Percentiles rank a stretch among this genome's conserved stretches.
Conservation (phyloP, 2,888 invertebrate genomes). For the Oasisia sp. region DNA sequence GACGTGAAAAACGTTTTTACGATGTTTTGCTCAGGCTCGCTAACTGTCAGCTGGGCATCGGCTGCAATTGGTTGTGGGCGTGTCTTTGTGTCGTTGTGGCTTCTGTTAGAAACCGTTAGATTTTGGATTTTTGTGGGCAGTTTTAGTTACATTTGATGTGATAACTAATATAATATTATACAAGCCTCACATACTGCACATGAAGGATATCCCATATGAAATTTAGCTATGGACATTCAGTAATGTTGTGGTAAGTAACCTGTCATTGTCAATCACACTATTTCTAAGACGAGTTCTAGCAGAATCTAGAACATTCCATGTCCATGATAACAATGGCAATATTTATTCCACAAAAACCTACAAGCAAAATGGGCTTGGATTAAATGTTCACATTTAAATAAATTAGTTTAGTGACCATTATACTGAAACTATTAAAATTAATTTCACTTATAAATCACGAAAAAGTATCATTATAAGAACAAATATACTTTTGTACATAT, state of each 20-base stretch:
- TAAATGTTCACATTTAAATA: background rate
- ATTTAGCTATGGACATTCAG: background rate
- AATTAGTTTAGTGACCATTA: background rate
- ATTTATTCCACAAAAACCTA: background rate
- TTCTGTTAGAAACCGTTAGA: background rate
- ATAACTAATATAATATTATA: background rate
- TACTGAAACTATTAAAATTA: too few species aligned
- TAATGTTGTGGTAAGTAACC: conserved; percentile 3
- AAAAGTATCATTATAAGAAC: too few species aligned
- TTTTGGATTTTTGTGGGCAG: background rate
- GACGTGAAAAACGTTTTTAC: background rate
- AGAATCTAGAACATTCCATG: background rate
- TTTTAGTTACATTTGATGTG: background rate
- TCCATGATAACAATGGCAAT: background rate
- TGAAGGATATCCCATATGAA: too few species aligned
- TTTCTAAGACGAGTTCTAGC: background rate
- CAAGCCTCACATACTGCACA: background rate
- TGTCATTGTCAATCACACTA: background rate
- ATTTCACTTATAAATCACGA: too few species aligned
- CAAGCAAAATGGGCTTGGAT: background rate
- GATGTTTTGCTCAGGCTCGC: background rate
- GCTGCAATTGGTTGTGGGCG: background rate
- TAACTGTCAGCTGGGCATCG: conserved; percentile 4
- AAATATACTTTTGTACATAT: too few species aligned
- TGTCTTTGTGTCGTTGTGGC: background rate